These are phyloP conservation scores for Phaethornis superciliosus DNA, from an alignment of 2,113 vertebrate genomes.

Conservation along the genomic window DNA sequence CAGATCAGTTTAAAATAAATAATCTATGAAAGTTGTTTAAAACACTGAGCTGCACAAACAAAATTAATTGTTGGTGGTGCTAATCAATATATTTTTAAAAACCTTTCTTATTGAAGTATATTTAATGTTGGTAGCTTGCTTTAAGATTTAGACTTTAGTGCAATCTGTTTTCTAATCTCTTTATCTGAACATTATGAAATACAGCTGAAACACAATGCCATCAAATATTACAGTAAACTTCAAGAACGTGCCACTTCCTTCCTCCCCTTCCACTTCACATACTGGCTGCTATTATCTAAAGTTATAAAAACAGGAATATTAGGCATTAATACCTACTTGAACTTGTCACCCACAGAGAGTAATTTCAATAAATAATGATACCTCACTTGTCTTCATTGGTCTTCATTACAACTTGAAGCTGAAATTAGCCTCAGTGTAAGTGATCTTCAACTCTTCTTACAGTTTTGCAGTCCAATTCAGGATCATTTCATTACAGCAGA, in stretches of 20 bases:
- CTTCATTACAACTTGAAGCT: neutral
- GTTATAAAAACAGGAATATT: neutral
- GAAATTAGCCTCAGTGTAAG: neutral
- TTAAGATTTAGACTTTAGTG: neutral
- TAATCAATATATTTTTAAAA: neutral
- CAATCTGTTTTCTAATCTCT: neutral
- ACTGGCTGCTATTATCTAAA: neutral
- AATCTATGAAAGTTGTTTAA: neutral
- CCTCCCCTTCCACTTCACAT: neutral
- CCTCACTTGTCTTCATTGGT: neutral
- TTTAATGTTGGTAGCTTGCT: neutral
- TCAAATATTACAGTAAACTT: neutral
- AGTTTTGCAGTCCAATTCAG: neutral
- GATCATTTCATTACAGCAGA: neutral
- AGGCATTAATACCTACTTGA: neutral
- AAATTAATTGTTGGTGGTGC: neutral
- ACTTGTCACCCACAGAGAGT: neutral
- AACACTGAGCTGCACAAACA: neutral
- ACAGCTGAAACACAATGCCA: neutral
- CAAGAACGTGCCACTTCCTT: neutral
- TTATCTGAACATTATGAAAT: accelerated
- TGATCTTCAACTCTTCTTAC: neutral
- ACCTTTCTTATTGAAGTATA: neutral
- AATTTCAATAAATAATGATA: neutral
- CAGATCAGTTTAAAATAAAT: neutral